These are phyloP conservation scores for Hoplostethus atlanticus DNA, from an alignment of 2,797 vertebrate genomes.

Conservation along the genomic window DNA sequence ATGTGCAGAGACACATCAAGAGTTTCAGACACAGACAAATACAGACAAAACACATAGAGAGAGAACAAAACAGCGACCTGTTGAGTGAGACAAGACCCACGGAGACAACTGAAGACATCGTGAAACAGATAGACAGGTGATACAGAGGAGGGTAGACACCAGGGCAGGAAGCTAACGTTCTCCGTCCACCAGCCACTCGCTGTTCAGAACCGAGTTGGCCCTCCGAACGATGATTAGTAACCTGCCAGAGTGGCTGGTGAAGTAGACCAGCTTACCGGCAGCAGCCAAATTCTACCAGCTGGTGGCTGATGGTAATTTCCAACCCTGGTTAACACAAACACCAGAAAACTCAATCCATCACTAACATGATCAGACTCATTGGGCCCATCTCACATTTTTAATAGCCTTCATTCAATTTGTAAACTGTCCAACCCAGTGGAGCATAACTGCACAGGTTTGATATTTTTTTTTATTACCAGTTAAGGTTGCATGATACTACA, in stretches of 20 bases:
- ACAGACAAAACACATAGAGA: slow-evolving; percentile 66
- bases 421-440: slow-evolving; percentile 3
- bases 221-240: neutral
- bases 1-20: slow-evolving; percentile 68
- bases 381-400: neutral
- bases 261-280: neutral
- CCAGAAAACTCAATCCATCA: neutral
- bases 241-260: neutral
- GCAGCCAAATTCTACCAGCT: neutral
- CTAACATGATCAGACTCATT: neutral
- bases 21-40: slow-evolving; percentile 71
- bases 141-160: slow-evolving; percentile 44
- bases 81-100: slow-evolving; percentile 66
- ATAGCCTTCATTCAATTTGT: neutral
- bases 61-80: slow-evolving; percentile 42
- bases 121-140: slow-evolving; percentile 65
- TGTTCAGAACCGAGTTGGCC: neutral
- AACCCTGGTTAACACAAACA: slow-evolving; percentile 3
- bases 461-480: neutral
- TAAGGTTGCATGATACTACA: too few relatives aligned
- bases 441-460: neutral
- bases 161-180: slow-evolving; percentile 29
- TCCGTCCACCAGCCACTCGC: slow-evolving; percentile 6
- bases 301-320: neutral
- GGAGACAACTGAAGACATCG: slow-evolving; percentile 55